Evolutionary conservation across 2,888 invertebrate genomes (phyloP), one percentile per base, ranked within the genome.

Genomic region (Epinotia ramella): DNA sequence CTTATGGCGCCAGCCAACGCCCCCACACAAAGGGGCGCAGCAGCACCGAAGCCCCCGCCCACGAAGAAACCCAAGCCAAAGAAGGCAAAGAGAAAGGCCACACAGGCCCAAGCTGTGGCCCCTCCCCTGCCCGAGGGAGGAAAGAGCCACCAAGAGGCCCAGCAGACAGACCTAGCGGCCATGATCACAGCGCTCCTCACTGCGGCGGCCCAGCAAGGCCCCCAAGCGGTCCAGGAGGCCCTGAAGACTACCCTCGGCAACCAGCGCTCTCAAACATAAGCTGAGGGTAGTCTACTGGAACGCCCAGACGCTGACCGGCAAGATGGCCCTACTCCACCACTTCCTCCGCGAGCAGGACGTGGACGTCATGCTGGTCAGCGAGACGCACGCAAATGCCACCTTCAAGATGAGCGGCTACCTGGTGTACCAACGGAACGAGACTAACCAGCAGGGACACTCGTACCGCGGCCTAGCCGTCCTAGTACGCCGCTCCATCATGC

Each of bases 301-400:
- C n/a, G 69, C 69, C 12, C 69, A 60, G 12, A 6, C 60, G 5
- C 69, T 69, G 46, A 18, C 16, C 44, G 3, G 60, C 24, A 69
- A 69, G 60, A 11, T n/a, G 4, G 60, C 24, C 20, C 60, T 69
- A n/a, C 60, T 69, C 46, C 59, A 46, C 0, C 11, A 69, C 46
- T 53, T 74, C 40, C 57, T 69, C 20, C 11, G n/a, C 6, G 44
- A 63, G 44, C 40, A 63, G 13, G 9, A 57, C 20, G 46, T 67
- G 5, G 68, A 74, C n/a, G 40, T 74, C 20, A 20, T 46, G 46
- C 46, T 60, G n/a, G 18, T 28, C 46, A 20, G 28, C 12, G 69
- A 69, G 5, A 24, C 24, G 24, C 24, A 24, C 24, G 24, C 24
- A 24, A 24, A 24, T 24, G 24, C 24, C 24, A 24, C 24, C 6